A percentile compares a stretch with the other conserved stretches of the same genome.
phyloP scores from a whole-genome alignment of 2,797 vertebrate species.

The Gymnothorax javanicus region DNA sequence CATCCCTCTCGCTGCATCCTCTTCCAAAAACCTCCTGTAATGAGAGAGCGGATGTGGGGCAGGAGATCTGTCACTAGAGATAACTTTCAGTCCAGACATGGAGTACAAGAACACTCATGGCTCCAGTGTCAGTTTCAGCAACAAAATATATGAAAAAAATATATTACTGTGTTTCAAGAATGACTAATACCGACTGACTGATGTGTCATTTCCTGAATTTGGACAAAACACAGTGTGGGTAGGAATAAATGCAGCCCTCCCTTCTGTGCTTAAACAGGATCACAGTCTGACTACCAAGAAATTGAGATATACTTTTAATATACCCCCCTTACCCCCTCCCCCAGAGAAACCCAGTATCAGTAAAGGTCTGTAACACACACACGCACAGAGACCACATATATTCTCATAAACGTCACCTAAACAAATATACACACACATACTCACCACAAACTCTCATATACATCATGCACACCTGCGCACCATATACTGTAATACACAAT shows the following conservation, averaged over 20 bases:
- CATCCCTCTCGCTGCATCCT: no score
- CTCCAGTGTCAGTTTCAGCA: not conserved
- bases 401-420: not conserved
- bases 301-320: no score
- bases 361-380: not conserved
- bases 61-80: no score
- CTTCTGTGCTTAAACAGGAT: not conserved
- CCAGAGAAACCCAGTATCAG: slow-evolving; percentile 21
- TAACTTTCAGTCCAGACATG: no score
- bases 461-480: not conserved
- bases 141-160: not conserved
- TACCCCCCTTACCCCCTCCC: not conserved
- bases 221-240: not conserved
- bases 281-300: no score
- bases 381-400: not conserved
- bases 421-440: not conserved
- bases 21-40: no score
- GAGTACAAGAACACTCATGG: not conserved
- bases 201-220: not conserved
- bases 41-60: no score
- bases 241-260: not conserved
- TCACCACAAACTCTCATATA: not conserved
- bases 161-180: no score
- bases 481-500: no score
- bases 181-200: not conserved